Percentiles rank a stretch among this genome's conserved stretches.
These are phyloP conservation scores for Natator depressus DNA, from an alignment of 2,113 vertebrate genomes.

Conservation along the genomic window DNA sequence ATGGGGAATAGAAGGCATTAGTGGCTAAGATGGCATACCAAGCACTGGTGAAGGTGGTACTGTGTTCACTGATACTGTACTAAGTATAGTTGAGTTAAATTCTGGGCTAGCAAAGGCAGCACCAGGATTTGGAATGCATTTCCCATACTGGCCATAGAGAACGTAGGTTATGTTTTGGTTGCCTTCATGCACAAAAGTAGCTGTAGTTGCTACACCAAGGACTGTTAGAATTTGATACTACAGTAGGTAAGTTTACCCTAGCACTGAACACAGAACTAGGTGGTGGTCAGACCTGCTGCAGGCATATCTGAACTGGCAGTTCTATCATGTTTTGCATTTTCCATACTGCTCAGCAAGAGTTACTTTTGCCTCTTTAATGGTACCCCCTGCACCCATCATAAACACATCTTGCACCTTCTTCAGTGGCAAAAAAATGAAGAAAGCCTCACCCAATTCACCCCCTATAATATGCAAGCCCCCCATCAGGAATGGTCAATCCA, in stretches of 20 bases:
- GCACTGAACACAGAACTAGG: constrained; percentile 79
- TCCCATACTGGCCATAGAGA: constrained; percentile 78
- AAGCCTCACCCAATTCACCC: constrained; percentile 93
- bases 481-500: constrained; percentile 95
- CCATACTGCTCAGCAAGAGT: constrained; percentile 94
- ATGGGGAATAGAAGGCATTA: constrained; percentile 86
- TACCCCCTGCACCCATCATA: constrained; percentile 93
- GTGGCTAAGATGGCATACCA: constrained; percentile 85
- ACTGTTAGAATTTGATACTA: constrained; percentile 76
- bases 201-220: no score
- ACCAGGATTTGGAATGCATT: constrained; percentile 78
- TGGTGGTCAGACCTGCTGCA: constrained; percentile 79
- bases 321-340: constrained; percentile 97
- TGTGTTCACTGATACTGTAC: constrained; percentile 81
- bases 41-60: constrained; percentile 87
- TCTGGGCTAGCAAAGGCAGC: no score
- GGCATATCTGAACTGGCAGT: constrained; percentile 84
- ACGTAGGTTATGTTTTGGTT: constrained; percentile 82
- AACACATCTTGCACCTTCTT: constrained; percentile 92
- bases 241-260: constrained; percentile 73
- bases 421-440: constrained; percentile 94
- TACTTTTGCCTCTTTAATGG: constrained; percentile 91
- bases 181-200: constrained; percentile 78
- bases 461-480: constrained; percentile 96
- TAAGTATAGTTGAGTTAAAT: constrained; percentile 73